Base-by-base conservation (phyloP, 2,113 vertebrate genomes). In the Sander lucioperca region DNA sequence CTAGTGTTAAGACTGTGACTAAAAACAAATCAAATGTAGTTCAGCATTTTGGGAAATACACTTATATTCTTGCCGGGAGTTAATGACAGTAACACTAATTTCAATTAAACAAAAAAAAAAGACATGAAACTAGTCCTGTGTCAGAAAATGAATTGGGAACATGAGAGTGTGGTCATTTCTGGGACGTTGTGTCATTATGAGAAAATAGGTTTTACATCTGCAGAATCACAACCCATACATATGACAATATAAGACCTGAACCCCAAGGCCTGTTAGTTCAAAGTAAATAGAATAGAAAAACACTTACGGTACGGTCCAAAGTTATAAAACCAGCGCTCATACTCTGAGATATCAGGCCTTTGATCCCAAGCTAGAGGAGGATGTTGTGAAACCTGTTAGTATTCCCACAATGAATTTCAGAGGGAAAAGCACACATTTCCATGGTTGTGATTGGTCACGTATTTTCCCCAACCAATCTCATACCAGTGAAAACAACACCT, bases 231-330 rank as follows among this genome's bases (percentile, higher is more conserved):
- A 48, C 64, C 43, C n/a, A 16, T 36, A 54, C 33, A 53, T 43
- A 59, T 73, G 30, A 77, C 45, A 74, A 30, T 47, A 45, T 74
- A 43, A 61, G 74, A 78, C 45, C 64, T n/a, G 25, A 84, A 65
- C 74, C 78, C 59, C 10, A 30, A 50, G 53, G 43, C 25, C 18
- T 77, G 89, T 91, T 88, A 91, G 86, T 90, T 74, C 83, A 86
- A 79, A 62, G 18, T 65, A 54, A 87, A 86, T 19, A 87, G 82
- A 93, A 92, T 27, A 64, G 74, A 88, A 88, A 82, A 73, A 74
- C 91, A 96, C 96, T 96, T 96, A 96, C 96, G 88, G 90, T 94
- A 88, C 23, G 93, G 91, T 94, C 94, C 94, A 91, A 90, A 91
- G 93, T 93, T 94, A 93, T 95, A 92, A 91, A 90, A 92, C 96